phyloP scores from a whole-genome alignment of 1,140 invertebrate genomes.

The Cherax destructor region DNA sequence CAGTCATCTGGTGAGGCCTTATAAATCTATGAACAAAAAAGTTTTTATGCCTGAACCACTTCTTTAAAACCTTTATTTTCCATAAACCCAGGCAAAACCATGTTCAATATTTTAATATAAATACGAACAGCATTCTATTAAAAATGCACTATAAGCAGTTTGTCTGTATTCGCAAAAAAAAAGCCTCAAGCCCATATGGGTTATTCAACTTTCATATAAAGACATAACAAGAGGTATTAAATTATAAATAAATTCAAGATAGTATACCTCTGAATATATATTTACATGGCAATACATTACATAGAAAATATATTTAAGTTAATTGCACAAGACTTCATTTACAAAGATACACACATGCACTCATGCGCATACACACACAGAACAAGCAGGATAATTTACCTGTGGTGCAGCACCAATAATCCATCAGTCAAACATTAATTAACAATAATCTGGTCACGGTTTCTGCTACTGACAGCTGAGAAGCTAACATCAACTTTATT shows the following conservation, averaged over 20 bases:
- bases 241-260: conserved; percentile 17
- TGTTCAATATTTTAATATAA: no score
- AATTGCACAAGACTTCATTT: conserved; percentile 67
- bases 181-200: no score
- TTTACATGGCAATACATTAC: conserved; percentile 69
- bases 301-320: conserved; percentile 69
- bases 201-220: no score
- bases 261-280: conserved; percentile 67
- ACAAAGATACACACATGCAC: conserved; percentile 49
- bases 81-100: no score
- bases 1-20: no score
- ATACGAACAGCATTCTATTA: no score
- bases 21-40: no score
- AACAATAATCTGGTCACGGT: conserved; percentile 48
- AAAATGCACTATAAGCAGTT: no score
- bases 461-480: conserved; percentile 36
- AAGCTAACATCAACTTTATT: conserved; percentile 32
- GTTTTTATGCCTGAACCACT: no score
- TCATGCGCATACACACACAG: conserved; percentile 44
- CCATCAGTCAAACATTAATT: conserved; percentile 50
- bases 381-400: conserved; percentile 58
- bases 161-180: no score
- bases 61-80: no score
- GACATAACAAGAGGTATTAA: neutral
- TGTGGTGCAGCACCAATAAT: conserved; percentile 51